Evolutionary conservation across 2,797 vertebrate genomes (phyloP), one percentile per base, ranked within the genome.

Genomic region (Rhinatrema bivittatum): DNA sequence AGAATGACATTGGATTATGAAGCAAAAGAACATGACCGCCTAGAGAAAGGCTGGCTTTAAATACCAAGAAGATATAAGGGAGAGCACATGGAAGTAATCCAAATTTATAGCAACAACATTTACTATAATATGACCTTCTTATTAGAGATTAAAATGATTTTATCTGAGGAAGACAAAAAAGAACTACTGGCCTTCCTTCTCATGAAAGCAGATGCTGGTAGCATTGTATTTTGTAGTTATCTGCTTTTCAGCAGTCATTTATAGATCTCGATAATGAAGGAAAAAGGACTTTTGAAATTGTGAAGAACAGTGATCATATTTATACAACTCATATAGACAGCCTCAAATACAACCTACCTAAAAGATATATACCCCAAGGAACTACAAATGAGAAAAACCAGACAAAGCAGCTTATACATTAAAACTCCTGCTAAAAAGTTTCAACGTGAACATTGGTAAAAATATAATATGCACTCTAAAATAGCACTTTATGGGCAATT

Each of bases 51-150:
- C 1, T 55, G 65, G 48, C 56, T 54, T 25, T 61, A 50, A 64
- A 44, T 61, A 49, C 46, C 55, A 15, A 7, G 57, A 68, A 80
- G 80, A 71, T 74, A 76, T 57, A 49, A 58, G 54, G 59, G 29
- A 23, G 46, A 61, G 18, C 59, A 39, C 35, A 32, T 60, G 73
- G 65, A 64, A 67, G 50, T 38, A 50, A 64, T 52, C 46, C 27
- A 61, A 13, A 40, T 16, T 37, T 21, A 39, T 48, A 65, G 53
- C 53, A 65, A 62, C 58, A 42, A 55, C 46, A 44, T 60, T 42
- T 46, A 26, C 53, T 38, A 16, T 28, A 47, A 36, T 15, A 39
- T 3, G 54, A 33, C 54, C 14, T 48, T 65, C 50, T 29, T 47
- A 16, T 15, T 32, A 26, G 32, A 65, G 49, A 62, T 46, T 36